phyloP scores from a whole-genome alignment of 2,113 vertebrate species.

The Phoenicopterus ruber region DNA sequence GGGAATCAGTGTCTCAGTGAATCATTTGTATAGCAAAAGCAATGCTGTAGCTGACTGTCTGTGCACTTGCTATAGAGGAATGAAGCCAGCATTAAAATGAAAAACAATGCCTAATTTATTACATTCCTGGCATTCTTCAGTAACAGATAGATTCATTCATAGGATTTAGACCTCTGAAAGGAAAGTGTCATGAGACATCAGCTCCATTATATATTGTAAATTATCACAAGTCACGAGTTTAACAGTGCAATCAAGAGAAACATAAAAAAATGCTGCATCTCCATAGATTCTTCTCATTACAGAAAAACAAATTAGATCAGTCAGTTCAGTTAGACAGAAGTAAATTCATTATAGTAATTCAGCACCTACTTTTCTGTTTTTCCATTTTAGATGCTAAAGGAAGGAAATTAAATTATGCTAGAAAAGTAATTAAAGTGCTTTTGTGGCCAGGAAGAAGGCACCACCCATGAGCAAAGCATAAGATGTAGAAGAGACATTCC shows the following conservation, averaged over 20 bases:
- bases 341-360: neutral
- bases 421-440: neutral
- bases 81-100: constrained; percentile 8
- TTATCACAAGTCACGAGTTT: neutral
- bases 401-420: neutral
- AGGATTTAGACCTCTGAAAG: neutral
- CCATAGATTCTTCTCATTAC: neutral
- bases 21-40: neutral
- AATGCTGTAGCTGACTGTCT: neutral
- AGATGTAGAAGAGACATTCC: neutral
- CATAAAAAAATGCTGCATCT: neutral
- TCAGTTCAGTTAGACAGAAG: neutral
- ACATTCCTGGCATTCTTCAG: constrained; percentile 1
- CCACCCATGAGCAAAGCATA: neutral
- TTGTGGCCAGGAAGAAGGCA: neutral
- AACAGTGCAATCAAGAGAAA: neutral
- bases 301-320: neutral
- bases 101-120: constrained; percentile 31
- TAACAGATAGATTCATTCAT: constrained; percentile 53
- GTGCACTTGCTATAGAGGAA: neutral
- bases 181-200: neutral
- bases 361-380: neutral
- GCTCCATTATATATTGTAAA: constrained; percentile 34
- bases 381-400: neutral
- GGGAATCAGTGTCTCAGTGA: neutral